These are phyloP conservation scores for Periplaneta americana DNA, from an alignment of 1,140 invertebrate species.

Conservation along the genomic window DNA sequence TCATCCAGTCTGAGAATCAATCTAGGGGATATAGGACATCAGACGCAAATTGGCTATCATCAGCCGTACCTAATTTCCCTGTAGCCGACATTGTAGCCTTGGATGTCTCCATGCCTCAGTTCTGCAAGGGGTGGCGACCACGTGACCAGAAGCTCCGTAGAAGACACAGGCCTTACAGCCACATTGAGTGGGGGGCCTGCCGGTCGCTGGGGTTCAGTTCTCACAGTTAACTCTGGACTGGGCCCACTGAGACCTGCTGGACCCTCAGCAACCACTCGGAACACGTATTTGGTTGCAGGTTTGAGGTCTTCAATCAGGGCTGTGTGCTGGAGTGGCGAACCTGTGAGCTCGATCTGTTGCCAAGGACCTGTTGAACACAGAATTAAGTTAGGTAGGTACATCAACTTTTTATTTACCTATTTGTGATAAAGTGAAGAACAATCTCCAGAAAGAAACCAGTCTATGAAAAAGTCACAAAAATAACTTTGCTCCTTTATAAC, in stretches of 20 bases:
- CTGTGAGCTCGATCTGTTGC: slow-evolving; percentile 59
- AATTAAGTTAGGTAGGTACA: too few relatives aligned
- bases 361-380: slow-evolving; percentile 49
- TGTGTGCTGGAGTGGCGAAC: slow-evolving; percentile 51
- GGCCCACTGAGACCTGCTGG: slow-evolving; percentile 65
- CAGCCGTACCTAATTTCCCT: slow-evolving; percentile 34
- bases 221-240: slow-evolving; percentile 59
- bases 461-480: too few relatives aligned
- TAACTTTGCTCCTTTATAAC: too few relatives aligned
- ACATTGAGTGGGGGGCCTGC: slow-evolving; percentile 68
- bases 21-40: too few relatives aligned
- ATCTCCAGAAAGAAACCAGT: too few relatives aligned
- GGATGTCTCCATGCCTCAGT: slow-evolving; percentile 64
- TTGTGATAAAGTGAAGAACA: too few relatives aligned
- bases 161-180: slow-evolving; percentile 61
- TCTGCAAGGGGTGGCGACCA: slow-evolving; percentile 67
- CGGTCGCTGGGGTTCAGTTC: slow-evolving; percentile 71
- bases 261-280: slow-evolving; percentile 71
- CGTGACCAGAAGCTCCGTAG: slow-evolving; percentile 67
- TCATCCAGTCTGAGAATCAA: too few relatives aligned
- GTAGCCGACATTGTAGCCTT: slow-evolving; percentile 61
- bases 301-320: slow-evolving; percentile 63
- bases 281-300: slow-evolving; percentile 69
- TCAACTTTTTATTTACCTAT: too few relatives aligned
- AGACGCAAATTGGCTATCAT: too few relatives aligned